Evolutionary conservation across 2,797 vertebrate genomes (phyloP), one percentile per base, ranked within the genome.

Genomic region (Myripristis murdjan): DNA sequence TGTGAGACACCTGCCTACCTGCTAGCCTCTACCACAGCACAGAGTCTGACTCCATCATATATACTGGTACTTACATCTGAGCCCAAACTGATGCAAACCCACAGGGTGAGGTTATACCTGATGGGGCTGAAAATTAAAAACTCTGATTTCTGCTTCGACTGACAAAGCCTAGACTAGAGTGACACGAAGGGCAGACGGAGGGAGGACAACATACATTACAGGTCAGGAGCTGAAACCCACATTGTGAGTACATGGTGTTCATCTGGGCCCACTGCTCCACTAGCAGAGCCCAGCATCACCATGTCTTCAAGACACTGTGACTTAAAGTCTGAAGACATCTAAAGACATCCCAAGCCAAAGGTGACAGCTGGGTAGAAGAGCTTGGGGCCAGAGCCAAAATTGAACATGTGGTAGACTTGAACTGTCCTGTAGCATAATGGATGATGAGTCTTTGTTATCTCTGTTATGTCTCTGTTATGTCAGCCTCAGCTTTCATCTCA

Each of bases 381-480:
- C 41, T 37, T 11, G 53, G 60, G 65, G 76, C 68, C 54, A 53
- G 62, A 81, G 83, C 86, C 76, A 82, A 75, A 82, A 68, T 23
- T 54, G 79, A 87, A 83, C 86, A 83, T 87, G 84, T 87, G 86
- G 61, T 86, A 60, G 71, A 72, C 77, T 64, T 79, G 14, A 64
- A 61, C 70, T 73, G 70, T 86, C 75, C 82, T 61, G 71, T 56
- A 86, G 72, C 73, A 82, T 84, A 89, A 89, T 81, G 81, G 86
- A 83, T 83, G 81, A 83, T 61, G 72, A 81, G 74, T 76, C 82
- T 87, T 90, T 90, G 86, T 85, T 88, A n/a, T n/a, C 87, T 85
- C 79, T 74, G 78, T 80, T 75, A 63, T 85, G 64, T 88, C 87
- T 85, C 79, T 74, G 78, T 80, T 75, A 63, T 85, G 64, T 88